Evolutionary conservation across 2,797 vertebrate genomes (phyloP).

Genomic region (Trachops cirrhosus): DNA sequence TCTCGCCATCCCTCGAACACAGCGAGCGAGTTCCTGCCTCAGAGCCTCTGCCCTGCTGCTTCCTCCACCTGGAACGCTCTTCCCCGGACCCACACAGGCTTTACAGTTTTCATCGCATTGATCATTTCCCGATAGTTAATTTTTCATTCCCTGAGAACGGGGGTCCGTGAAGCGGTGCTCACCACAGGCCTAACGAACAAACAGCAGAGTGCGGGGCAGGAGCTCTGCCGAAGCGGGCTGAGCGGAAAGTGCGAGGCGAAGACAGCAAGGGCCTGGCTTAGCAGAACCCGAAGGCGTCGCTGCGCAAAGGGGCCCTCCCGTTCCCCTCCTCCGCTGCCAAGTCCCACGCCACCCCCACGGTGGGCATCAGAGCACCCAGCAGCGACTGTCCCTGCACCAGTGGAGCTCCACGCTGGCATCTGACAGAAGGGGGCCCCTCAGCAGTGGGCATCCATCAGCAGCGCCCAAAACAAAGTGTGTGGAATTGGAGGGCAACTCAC

Average conservation of each 20-base stretch:
- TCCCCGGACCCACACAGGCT: background rate
- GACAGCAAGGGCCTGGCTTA: background rate
- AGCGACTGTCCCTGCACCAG: background rate
- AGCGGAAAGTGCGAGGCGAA: background rate
- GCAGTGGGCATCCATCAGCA: background rate
- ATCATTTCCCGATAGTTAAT: background rate
- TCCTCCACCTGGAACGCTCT: background rate
- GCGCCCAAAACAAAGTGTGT: background rate
- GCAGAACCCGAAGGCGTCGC: background rate
- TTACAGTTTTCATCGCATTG: background rate
- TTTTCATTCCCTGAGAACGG: background rate
- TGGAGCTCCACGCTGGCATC: background rate
- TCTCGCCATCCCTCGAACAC: background rate
- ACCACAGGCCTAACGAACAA: background rate
- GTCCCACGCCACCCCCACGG: background rate
- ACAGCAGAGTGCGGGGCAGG: background rate
- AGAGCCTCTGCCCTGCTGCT: background rate
- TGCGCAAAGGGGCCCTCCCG: background rate
- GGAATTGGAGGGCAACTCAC: background rate
- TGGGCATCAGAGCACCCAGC: background rate
- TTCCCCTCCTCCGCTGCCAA: background rate
- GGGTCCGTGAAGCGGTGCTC: background rate
- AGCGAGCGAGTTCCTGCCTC: background rate
- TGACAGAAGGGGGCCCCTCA: background rate
- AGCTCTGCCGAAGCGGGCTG: background rate